Evolutionary conservation across 1,140 invertebrate genomes (phyloP), one percentile per base, ranked within the genome.

Genomic region (Micrasema minimum): DNA sequence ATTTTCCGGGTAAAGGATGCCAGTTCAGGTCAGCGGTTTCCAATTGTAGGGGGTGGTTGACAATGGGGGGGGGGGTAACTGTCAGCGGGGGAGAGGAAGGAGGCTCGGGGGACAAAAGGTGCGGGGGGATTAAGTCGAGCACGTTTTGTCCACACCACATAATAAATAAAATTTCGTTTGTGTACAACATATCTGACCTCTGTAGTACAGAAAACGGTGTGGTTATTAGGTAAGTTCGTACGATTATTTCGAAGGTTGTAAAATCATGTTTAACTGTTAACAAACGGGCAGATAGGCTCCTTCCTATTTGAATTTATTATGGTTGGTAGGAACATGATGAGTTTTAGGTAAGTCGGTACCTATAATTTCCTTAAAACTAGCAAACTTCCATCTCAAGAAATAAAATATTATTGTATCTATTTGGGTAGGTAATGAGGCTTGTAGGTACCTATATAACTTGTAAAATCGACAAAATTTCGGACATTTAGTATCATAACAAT

Each of bases 21-120:
- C 65, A 72, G 41, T 72, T 67, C 71, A 45, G 55, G 65, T 72
- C 71, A 72, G 71, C 59, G 65, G 57, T 72, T 72, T 68, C 35
- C 16, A 38, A 50, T 26, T 23, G 45, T 22, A 18, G 18, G 31
- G 37, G n/a, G 53, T 23, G 50, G 22, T 53, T 14, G 1, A 18
- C 12, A 22, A 12, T 18, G 41, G 41, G 46, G n/a, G 18, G 46
- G 18, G 14, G 53, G 53, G 35, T 31, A 57, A 57, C 16, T 37
- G 14, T 38, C 14, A 31, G 53, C n/a, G 26, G 26, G n/a, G 23
- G 5, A 23, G 12, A 45, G 43, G 43, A 16, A 20, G 22, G 50
- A 22, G 22, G 1, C 5, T 12, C 9, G 50, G 50, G 20, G 4
- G 43, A 45, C 18, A 45, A 16, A 16, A 14, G n/a, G n/a, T n/a